phyloP scores from a whole-genome alignment of 2,797 vertebrate genomes.

The Tolypeutes matacus region DNA sequence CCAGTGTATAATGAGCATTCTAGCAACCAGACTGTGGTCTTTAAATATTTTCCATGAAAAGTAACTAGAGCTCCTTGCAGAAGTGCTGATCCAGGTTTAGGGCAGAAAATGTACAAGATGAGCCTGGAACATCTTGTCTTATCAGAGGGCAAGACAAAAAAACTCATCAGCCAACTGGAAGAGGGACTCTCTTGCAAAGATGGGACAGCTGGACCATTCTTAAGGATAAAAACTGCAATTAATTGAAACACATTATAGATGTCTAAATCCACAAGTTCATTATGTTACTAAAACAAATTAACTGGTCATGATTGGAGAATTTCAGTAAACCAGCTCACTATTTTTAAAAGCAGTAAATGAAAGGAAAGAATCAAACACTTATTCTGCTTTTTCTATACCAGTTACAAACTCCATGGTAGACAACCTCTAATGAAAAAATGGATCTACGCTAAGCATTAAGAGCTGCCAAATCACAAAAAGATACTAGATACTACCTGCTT shows the following conservation, averaged over 20 bases:
- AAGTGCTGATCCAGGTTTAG: not conserved
- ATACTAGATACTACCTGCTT: not conserved
- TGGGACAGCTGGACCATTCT: not conserved
- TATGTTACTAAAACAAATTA: not conserved
- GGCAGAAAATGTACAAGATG: not conserved
- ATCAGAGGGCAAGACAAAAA: not conserved
- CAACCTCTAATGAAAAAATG: not conserved
- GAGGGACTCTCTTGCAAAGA: not conserved
- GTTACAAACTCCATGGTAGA: not conserved
- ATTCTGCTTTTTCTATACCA: not conserved
- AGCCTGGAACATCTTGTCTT: too few species aligned
- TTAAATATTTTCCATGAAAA: conserved; percentile 12
- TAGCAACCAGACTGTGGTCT: not conserved
- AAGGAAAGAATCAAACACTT: not conserved
- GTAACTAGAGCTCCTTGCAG: not conserved
- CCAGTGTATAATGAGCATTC: not conserved
- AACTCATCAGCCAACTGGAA: not conserved
- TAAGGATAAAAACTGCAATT: not conserved
- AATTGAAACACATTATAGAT: not conserved
- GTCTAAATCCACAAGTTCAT: not conserved
- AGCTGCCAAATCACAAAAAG: not conserved
- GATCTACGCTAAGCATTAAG: not conserved
- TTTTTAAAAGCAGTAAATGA: conserved; percentile 3
- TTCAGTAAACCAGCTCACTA: not conserved
- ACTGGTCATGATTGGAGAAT: not conserved